Percentiles rank a stretch among this genome's conserved stretches.
Evolutionary conservation across 2,113 vertebrate species (phyloP).

Genomic region (Chelonoidis abingdonii): DNA sequence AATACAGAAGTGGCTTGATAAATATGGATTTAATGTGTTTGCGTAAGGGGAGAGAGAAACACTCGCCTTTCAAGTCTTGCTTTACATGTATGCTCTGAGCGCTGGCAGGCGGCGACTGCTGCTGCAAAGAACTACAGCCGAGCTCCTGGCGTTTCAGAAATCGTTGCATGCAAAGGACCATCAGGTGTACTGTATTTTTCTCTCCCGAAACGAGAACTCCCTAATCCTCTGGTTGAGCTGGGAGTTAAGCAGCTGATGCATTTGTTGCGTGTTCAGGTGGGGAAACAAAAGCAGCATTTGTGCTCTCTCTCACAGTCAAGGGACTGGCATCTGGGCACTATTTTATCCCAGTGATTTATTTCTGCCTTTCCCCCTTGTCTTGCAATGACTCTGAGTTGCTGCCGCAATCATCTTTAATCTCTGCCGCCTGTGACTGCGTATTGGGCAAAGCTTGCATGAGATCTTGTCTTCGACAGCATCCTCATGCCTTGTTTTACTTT

Average conservation of each 20-base stretch:
- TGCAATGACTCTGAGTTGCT: not conserved
- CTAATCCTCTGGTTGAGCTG: not conserved
- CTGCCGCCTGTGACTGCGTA: not conserved
- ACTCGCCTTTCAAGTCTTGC: slow-evolving; percentile 26
- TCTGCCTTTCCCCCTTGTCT: not conserved
- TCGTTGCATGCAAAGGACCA: slow-evolving; percentile 50
- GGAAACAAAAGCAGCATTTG: slow-evolving; percentile 63
- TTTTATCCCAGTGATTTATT: slow-evolving; percentile 31
- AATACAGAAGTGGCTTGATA: slow-evolving; percentile 44
- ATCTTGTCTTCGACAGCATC: not conserved
- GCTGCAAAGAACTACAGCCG: not conserved
- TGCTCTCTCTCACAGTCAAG: not conserved
- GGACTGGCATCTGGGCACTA: not conserved
- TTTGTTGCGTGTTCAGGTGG: not conserved
- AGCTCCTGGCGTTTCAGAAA: slow-evolving; percentile 16
- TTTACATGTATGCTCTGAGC: not conserved
- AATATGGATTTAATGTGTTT: slow-evolving; percentile 41
- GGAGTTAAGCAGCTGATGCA: slow-evolving; percentile 25
- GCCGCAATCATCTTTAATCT: not conserved
- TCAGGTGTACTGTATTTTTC: slow-evolving; percentile 66
- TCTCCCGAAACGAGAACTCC: not conserved
- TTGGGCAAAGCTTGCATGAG: not conserved
- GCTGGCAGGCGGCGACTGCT: slow-evolving; percentile 15
- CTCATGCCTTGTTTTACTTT: not conserved
- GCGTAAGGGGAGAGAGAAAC: slow-evolving; percentile 16